A percentile compares a stretch with the other conserved stretches of the same genome.
Evolutionary conservation across 1,140 invertebrate genomes (phyloP).

Genomic region (Drosophila guanche): DNA sequence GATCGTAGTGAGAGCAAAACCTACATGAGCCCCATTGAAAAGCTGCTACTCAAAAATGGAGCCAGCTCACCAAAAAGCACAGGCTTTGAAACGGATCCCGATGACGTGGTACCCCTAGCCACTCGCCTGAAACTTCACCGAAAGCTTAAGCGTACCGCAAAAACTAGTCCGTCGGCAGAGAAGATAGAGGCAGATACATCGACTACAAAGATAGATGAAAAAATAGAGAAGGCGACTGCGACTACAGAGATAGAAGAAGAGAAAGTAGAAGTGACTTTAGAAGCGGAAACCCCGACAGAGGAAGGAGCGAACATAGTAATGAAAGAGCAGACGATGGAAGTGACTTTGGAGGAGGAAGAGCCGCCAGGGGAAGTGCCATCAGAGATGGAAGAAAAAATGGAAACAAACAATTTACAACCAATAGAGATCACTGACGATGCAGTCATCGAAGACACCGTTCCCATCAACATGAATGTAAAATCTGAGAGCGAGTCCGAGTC

Average conservation of each 20-base stretch:
- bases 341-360: background rate
- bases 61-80: slow-evolving; percentile 65
- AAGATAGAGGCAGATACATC: slow-evolving; percentile 7
- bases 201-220: background rate
- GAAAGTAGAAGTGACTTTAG: background rate
- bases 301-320: background rate
- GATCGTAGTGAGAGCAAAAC: slow-evolving; percentile 8
- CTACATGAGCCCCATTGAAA: slow-evolving; percentile 68
- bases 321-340: too few species aligned
- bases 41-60: slow-evolving; percentile 64
- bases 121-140: slow-evolving; percentile 54
- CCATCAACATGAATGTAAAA: slow-evolving; percentile 3
- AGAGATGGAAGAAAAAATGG: background rate
- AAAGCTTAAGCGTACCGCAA: slow-evolving; percentile 52
- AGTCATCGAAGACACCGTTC: background rate
- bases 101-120: slow-evolving; percentile 25
- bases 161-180: background rate
- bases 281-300: background rate
- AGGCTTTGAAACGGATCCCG: slow-evolving; percentile 65
- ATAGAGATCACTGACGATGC: background rate
- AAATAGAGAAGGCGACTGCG: background rate
- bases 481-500: slow-evolving; percentile 23
- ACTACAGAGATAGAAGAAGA: background rate
- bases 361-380: background rate
- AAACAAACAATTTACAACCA: background rate